Evolutionary conservation across 1,140 invertebrate genomes (phyloP), one percentile per base, ranked within the genome.

Genomic region (Habropoda laboriosa): DNA sequence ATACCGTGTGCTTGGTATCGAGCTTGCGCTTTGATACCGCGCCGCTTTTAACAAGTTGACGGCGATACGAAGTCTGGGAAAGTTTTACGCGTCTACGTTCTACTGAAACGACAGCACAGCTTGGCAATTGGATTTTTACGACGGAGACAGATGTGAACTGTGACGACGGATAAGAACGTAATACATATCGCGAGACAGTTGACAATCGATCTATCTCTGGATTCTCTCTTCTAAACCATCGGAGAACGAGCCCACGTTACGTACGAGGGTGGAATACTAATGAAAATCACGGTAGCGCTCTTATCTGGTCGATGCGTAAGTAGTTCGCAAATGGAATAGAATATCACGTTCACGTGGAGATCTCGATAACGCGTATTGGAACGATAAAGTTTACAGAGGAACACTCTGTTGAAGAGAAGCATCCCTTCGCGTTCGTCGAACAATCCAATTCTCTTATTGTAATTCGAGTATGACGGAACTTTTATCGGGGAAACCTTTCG

Each of bases 401-500:
- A 35, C 30, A 18, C 60, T 8, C 12, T 1, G 18, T 10, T 12
- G 0, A 12, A 35, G 58, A 35, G 74, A 49, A 53, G 47, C 42
- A 42, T 27, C 10, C 38, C 32, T 6, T 49, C 13, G 40, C 40
- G 12, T 1, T 8, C 57, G 16, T 45, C 30, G 55, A 40, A 42
- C 72, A 70, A 77, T 58, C 57, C 74, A 70, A 70, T 77, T 70
- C 70, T 47, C 66, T 57, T 42, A 53, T 38, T 58, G 72, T 75
- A 75, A 68, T 38, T 64, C 70, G 64, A 67, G 51, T 58, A 55
- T 53, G 64, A 58, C 70, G 12, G 74, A 78, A 82, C 73, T 79
- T 82, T 38, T 67, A 78, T 60, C 68, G 60, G 60, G n/a, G n/a
- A n/a, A 10, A 55, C 40, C 70, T 82, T 77, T 32, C 73, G 67